These are phyloP conservation scores for Orgyia antiqua DNA, from an alignment of 2,888 invertebrate species.

Conservation along the genomic window DNA sequence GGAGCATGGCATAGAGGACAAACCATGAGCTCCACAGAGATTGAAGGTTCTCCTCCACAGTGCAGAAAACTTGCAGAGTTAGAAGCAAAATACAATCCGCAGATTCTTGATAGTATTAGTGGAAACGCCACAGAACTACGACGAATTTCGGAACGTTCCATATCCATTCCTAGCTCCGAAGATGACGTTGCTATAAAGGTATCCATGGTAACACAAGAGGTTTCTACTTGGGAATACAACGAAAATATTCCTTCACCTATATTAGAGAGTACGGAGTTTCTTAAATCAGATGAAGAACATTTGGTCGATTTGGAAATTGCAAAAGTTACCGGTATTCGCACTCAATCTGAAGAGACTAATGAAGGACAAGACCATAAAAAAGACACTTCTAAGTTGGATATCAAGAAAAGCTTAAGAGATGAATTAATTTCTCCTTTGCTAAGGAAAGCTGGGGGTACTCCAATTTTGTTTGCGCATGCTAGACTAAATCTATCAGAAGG, in stretches of 20 bases:
- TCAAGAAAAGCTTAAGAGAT: conserved; percentile 80
- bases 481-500: conserved; percentile 90
- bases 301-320: conserved; percentile 75
- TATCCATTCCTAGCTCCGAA: conserved; percentile 87
- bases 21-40: conserved; percentile 87
- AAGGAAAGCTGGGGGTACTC: conserved; percentile 85
- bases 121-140: conserved; percentile 82
- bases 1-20: conserved; percentile 83
- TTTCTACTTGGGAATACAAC: conserved; percentile 80
- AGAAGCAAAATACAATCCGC: conserved; percentile 81
- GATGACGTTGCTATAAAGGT: conserved; percentile 82
- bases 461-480: conserved; percentile 88
- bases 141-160: conserved; percentile 84
- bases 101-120: conserved; percentile 80
- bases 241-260: conserved; percentile 82
- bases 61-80: conserved; percentile 81
- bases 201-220: conserved; percentile 73
- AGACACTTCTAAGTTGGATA: conserved; percentile 44
- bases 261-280: conserved; percentile 78
- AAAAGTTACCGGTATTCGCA: conserved; percentile 68
- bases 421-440: conserved; percentile 83
- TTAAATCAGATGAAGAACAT: conserved; percentile 79
- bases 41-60: conserved; percentile 86
- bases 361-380: conserved; percentile 47
- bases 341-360: conserved; percentile 51